These are phyloP conservation scores for Catostomus latipinnis DNA, from an alignment of 2,797 vertebrate genomes.

Conservation along the genomic window DNA sequence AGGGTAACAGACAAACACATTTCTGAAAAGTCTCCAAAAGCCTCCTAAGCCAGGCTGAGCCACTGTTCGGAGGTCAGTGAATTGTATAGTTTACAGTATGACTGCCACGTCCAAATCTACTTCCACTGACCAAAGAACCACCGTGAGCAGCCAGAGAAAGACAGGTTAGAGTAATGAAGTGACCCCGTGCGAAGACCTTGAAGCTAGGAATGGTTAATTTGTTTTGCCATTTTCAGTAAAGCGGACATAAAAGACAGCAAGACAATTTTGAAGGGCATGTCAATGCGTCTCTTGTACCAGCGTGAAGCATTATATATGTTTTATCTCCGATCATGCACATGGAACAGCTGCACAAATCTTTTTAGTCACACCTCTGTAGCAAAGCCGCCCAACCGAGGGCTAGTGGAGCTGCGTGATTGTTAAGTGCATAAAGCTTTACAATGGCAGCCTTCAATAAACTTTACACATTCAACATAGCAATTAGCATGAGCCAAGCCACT, in stretches of 20 bases:
- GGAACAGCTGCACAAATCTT: conserved; percentile 41
- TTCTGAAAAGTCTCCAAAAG: conserved; percentile 14
- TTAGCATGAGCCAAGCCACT: conserved; percentile 51
- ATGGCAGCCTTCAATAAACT: conserved; percentile 43
- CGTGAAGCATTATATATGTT: conserved; percentile 8
- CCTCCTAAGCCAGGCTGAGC: conserved; percentile 7
- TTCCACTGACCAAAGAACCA: conserved; percentile 35
- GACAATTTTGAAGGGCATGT: conserved; percentile 46
- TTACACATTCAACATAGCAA: conserved; percentile 51
- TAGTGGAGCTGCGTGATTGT: conserved; percentile 6
- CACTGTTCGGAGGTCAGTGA: conserved; percentile 20
- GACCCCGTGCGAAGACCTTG: conserved; percentile 48
- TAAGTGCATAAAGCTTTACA: conserved; percentile 41
- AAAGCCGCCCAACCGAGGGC: conserved; percentile 9
- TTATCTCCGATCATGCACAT: conserved; percentile 25
- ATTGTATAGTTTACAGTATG: background rate
- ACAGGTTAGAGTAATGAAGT: conserved; percentile 42
- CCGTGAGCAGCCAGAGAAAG: conserved; percentile 19
- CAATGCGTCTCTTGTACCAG: conserved; percentile 20
- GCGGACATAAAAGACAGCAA: conserved; percentile 49
- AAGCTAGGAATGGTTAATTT: conserved; percentile 40
- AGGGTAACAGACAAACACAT: background rate
- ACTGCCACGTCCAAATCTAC: conserved; percentile 16
- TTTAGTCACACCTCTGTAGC: conserved; percentile 13
- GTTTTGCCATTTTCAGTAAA: conserved; percentile 37